phyloP scores from a whole-genome alignment of 2,888 invertebrate species.

The Meandrusa payeni region DNA sequence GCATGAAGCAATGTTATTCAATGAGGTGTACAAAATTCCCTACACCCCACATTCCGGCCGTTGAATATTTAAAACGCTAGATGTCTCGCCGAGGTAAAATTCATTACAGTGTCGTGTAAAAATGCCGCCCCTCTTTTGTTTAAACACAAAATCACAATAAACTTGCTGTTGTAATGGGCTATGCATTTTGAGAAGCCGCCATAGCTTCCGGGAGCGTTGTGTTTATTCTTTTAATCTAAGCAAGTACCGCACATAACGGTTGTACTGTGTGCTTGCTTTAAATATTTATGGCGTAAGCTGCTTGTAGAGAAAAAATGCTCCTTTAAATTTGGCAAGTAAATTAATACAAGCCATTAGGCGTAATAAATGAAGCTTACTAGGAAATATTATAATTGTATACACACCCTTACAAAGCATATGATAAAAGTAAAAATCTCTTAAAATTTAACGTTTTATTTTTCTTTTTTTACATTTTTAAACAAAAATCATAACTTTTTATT shows the following conservation, averaged over 20 bases:
- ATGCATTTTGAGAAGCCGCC: slow-evolving; percentile 61
- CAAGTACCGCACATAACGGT: slow-evolving; percentile 20
- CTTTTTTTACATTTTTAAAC: too few relatives aligned
- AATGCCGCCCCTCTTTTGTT: slow-evolving; percentile 68
- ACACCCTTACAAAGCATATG: too few relatives aligned
- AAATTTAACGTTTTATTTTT: too few relatives aligned
- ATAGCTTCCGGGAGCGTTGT: slow-evolving; percentile 34
- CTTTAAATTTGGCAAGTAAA: too few relatives aligned
- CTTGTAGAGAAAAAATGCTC: too few relatives aligned
- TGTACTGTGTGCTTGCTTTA: slow-evolving; percentile 8
- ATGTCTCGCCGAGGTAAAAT: slow-evolving; percentile 58
- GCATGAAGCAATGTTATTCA: slow-evolving; percentile 77
- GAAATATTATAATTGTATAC: too few relatives aligned
- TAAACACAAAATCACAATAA: slow-evolving; percentile 78
- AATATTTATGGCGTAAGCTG: slow-evolving; percentile 21
- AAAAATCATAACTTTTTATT: too few relatives aligned
- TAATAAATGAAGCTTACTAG: too few relatives aligned
- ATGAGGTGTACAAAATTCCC: slow-evolving; percentile 63
- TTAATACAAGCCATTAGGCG: too few relatives aligned
- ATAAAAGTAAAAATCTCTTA: too few relatives aligned
- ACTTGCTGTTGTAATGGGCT: slow-evolving; percentile 65
- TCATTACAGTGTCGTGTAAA: slow-evolving; percentile 68
- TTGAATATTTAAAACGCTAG: slow-evolving; percentile 66
- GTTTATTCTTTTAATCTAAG: slow-evolving; percentile 52
- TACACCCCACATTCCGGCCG: slow-evolving; percentile 51